phyloP scores from a whole-genome alignment of 2,888 invertebrate genomes.

The Cyrtodaria siliqua region DNA sequence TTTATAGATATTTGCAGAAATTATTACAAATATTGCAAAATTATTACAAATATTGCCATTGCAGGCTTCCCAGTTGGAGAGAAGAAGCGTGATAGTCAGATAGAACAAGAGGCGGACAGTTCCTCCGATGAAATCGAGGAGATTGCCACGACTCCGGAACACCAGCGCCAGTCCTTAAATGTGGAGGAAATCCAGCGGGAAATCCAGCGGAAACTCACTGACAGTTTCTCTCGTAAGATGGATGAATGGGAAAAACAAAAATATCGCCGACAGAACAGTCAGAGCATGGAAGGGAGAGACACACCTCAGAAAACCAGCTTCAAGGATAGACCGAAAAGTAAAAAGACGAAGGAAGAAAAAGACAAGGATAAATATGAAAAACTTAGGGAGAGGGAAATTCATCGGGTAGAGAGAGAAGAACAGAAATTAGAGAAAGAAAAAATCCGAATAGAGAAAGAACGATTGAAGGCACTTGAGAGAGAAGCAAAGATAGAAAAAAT shows the following conservation, averaged over 20 bases:
- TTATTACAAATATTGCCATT: no score
- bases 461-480: constrained; percentile 89
- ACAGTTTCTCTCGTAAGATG: constrained; percentile 94
- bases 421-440: constrained; percentile 88
- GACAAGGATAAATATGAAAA: constrained; percentile 75
- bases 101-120: constrained; percentile 47
- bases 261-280: constrained; percentile 74
- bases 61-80: constrained; percentile 30
- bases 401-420: constrained; percentile 76
- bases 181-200: constrained; percentile 87
- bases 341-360: constrained; percentile 74
- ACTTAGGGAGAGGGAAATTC: constrained; percentile 75
- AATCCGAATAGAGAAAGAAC: constrained; percentile 88
- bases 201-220: constrained; percentile 89
- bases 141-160: constrained; percentile 48
- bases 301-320: constrained; percentile 47
- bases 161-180: constrained; percentile 61
- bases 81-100: constrained; percentile 55
- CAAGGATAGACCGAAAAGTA: constrained; percentile 72
- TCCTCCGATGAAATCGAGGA: constrained; percentile 68
- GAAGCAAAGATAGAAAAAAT: constrained; percentile 89
- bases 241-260: constrained; percentile 92
- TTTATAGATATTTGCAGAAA: no score
- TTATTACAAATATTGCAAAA: no score
- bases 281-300: constrained; percentile 63